Evolutionary conservation across 2,888 invertebrate species (phyloP).

Genomic region (Drosophila glabriapex): DNA sequence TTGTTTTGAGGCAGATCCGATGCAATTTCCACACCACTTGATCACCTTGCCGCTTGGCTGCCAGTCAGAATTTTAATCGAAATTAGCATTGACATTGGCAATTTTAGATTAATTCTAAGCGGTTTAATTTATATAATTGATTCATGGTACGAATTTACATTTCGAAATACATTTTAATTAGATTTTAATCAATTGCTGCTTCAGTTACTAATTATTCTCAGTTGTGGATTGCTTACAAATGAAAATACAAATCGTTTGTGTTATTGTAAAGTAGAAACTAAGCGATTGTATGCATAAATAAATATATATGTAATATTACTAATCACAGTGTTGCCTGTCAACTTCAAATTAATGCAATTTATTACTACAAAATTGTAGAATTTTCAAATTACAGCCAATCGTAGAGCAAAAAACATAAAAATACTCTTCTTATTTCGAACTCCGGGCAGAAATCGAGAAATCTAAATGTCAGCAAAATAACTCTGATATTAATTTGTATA

Average conservation of each 20-base stretch:
- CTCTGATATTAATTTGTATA: background rate
- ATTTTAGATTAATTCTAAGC: constrained; percentile 41
- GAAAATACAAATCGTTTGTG: background rate
- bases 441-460: too few relatives aligned
- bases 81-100: constrained; percentile 52
- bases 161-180: constrained; percentile 17
- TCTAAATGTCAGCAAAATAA: background rate
- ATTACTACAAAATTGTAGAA: background rate
- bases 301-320: background rate
- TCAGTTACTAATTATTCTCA: constrained; percentile 31
- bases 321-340: background rate
- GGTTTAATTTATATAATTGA: constrained; percentile 61
- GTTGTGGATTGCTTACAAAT: background rate
- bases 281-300: background rate
- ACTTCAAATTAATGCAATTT: background rate
- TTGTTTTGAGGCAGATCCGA: constrained; percentile 40
- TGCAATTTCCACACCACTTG: constrained; percentile 2
- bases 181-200: constrained; percentile 8
- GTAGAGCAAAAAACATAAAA: background rate
- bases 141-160: constrained; percentile 27
- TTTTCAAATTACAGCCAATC: background rate
- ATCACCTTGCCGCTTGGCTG: background rate
- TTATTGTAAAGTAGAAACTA: background rate
- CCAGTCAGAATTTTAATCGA: constrained; percentile 47
- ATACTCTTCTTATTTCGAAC: background rate